Evolutionary conservation across 2,113 vertebrate species (phyloP), one percentile per base, ranked within the genome.

Genomic region (Nerophis ophidion): DNA sequence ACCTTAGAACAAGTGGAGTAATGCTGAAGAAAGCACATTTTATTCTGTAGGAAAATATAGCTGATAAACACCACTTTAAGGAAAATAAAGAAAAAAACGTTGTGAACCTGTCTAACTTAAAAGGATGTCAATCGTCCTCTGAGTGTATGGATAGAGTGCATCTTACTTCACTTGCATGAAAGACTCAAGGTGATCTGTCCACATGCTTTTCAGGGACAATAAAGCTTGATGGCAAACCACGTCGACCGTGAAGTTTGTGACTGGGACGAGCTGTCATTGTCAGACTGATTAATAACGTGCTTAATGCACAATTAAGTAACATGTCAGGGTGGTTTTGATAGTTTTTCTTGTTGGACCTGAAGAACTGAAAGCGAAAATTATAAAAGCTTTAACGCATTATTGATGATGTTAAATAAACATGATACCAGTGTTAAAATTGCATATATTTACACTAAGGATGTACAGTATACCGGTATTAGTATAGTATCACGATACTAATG

Each of bases 241-340:
- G 48, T 79, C 84, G 84, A 79, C 63, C 68, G 40, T 86, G 81
- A 75, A 79, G 68, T 80, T 75, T 84, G 82, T 89, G 83, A 84
- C 90, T 86, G 86, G 84, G 82, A 90, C 74, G 72, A 85, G 85
- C 89, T 90, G 84, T 89, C 91, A 90, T 86, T 90, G 91, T 92
- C 91, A 90, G 66, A 1, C 48, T 93, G 93, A 96, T 95, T 92
- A 92, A 96, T 91, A 86, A 83, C 70, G 88, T 89, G 91, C 93
- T 94, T 94, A 93, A 91, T 89, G 84, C 88, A 89, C 91, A 93
- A 95, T 96, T 93, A 94, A 83, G 81, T 80, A 75, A 72, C 77
- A 88, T 81, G 87, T 90, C 80, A 82, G 71, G 50, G 51, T 59
- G 53, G 72, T 75, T 70, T 70, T 75, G 55, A 81, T 84, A 81